Base-by-base conservation (phyloP, 2,888 invertebrate genomes). In the Parasteatoda lunata region DNA sequence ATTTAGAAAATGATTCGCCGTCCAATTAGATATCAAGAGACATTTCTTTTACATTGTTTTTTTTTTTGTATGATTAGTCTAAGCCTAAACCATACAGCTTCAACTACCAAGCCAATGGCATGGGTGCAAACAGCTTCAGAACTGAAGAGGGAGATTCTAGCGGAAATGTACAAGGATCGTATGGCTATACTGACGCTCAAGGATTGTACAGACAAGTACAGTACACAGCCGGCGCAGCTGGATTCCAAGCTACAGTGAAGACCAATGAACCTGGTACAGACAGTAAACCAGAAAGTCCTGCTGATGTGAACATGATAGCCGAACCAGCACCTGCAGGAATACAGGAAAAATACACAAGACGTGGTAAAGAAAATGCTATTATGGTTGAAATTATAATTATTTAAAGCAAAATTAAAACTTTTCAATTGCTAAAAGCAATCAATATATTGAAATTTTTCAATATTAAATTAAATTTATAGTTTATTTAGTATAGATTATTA, bases 261-360 rank as follows among this genome's bases (percentile, higher is more conserved):
- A 77, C 77, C 49, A 77, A 77, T 66, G 30, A 30, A 30, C 30
- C 30, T 1, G 72, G 72, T 5, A 78, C 71, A 45, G 83, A 65
- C 15, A n/a, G n/a, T 30, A 54, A 66, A 49, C 59, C 59, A 3
- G 3, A 7, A 7, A 81, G 66, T 15, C 69, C 83, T 11, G 77
- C 83, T 47, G 77, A 77, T 70, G 70, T 79, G 48, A 66, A 49
- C 8, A 47, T 83, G 15, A 64, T 48, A 6, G 77, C 30, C 8
- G 48, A 77, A 45, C 45, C 45, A 48, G 51, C 78, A 51, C 78
- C 78, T 13, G 78, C 78, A n/a, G 77, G 77, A 64, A 11, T 77
- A 3, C 77, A 77, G 13, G 77, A 77, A 49, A 47, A 30, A 45
- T 77, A 77, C 64, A 59, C 77, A 11, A 9, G 77, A 11, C 11